Conservation (phyloP, 2,113 vertebrate species). For the Spilogale gracilis region DNA sequence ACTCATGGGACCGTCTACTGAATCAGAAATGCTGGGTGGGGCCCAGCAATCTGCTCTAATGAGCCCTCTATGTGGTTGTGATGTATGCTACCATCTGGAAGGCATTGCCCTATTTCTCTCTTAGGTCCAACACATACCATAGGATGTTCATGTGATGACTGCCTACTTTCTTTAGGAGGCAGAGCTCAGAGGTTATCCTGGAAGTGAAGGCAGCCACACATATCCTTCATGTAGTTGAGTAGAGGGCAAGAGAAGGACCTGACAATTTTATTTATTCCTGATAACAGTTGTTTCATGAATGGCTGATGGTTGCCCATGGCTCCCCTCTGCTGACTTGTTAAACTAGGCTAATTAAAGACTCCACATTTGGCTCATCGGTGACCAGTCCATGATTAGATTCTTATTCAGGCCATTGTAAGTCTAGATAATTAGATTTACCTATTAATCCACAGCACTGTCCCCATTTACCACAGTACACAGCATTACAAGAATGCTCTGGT, state of each 20-base stretch:
- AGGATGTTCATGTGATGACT: background rate
- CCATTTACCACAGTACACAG: background rate
- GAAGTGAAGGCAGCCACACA: background rate
- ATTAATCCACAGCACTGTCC: too few species aligned
- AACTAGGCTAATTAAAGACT: background rate
- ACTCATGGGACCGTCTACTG: background rate
- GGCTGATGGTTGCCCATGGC: background rate
- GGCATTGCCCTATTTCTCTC: background rate
- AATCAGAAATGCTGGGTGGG: background rate
- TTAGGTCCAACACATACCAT: background rate
- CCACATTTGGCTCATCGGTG: background rate
- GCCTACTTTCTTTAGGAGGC: background rate
- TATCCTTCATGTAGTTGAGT: background rate
- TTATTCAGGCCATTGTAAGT: background rate
- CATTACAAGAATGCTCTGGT: background rate
- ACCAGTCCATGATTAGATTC: background rate
- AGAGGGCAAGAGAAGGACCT: background rate
- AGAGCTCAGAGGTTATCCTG: background rate
- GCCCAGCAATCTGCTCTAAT: background rate
- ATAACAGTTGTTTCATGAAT: background rate
- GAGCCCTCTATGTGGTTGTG: background rate
- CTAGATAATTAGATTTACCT: background rate
- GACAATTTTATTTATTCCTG: background rate
- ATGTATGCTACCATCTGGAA: background rate
- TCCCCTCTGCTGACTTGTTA: background rate